Base-by-base conservation (phyloP, 2,888 invertebrate species). In the Rhyacophila evoluta region DNA sequence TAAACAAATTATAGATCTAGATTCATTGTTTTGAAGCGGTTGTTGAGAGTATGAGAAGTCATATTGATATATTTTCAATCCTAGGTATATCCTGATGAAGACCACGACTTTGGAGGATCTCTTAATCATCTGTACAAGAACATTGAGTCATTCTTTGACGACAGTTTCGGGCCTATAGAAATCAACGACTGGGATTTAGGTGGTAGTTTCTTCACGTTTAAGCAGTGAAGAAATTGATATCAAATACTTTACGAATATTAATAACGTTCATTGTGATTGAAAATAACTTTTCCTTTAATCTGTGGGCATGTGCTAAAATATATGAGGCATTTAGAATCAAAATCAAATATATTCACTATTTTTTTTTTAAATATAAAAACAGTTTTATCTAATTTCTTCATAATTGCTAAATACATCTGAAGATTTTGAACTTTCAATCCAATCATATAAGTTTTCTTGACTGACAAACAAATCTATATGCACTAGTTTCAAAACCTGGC, bases 1-100 rank as follows among this genome's bases (percentile, higher is more conserved):
- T n/a, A n/a, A n/a, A n/a, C n/a, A n/a, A n/a, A n/a, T n/a, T n/a
- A n/a, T n/a, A n/a, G n/a, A n/a, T n/a, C n/a, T n/a, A n/a, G n/a
- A n/a, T n/a, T n/a, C n/a, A n/a, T n/a, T n/a, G n/a, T n/a, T n/a
- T n/a, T n/a, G n/a, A n/a, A n/a, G n/a, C n/a, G n/a, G n/a, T n/a
- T n/a, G n/a, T n/a, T n/a, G n/a, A n/a, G n/a, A n/a, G n/a, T n/a
- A n/a, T n/a, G n/a, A n/a, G n/a, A n/a, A n/a, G n/a, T 19, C 11
- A 68, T 68, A 68, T 77, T 83, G 79, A 25, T 72, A 37, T 15
- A 11, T n/a, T 36, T 2, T 28, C 25, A 29, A 71, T 85, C 86
- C 15, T 88, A 96, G 96, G 92, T 96, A 0, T 97, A 97, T 86
- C 95, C 97, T 0, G 97, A 97, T 86, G 96, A 96, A 86, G 94